Percentiles rank a stretch among this genome's conserved stretches.
Conservation (phyloP, 2,888 invertebrate species). For the Ditylenchus weischeri region DNA sequence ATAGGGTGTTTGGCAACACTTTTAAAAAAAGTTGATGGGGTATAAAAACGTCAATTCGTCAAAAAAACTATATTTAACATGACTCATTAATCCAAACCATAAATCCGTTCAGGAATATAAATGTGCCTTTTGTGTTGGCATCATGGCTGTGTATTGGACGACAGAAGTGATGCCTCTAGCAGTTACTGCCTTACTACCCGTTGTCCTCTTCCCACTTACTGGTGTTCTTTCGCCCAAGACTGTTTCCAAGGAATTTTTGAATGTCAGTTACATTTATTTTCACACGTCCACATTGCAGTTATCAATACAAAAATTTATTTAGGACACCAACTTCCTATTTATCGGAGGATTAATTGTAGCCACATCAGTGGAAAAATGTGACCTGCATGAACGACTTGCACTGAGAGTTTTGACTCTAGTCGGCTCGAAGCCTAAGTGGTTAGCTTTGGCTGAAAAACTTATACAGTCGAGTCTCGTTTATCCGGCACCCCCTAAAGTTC, state of each 20-base stretch:
- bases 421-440: slow-evolving; percentile 52
- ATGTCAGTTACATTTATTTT: slow-evolving; percentile 31
- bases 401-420: slow-evolving; percentile 40
- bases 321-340: slow-evolving; percentile 57
- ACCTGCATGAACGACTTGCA: slow-evolving; percentile 52
- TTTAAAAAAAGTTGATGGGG: too few species aligned
- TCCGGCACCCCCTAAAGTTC: too few species aligned
- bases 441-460: slow-evolving; percentile 13
- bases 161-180: slow-evolving; percentile 55
- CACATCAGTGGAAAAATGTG: slow-evolving; percentile 55
- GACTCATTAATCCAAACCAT: too few species aligned
- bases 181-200: slow-evolving; percentile 54
- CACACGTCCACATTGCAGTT: not conserved
- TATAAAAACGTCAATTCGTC: too few species aligned
- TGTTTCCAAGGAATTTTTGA: slow-evolving; percentile 51
- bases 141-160: slow-evolving; percentile 57
- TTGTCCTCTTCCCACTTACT: slow-evolving; percentile 52
- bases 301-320: slow-evolving; percentile 15
- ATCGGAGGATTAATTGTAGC: slow-evolving; percentile 58
- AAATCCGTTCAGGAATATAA: slow-evolving; percentile 42
- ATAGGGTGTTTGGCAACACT: too few species aligned
- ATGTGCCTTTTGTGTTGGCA: slow-evolving; percentile 50
- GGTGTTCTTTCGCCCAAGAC: slow-evolving; percentile 49
- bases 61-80: too few species aligned
- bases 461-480: too few species aligned